Evolutionary conservation across 1,140 invertebrate species (phyloP).

Genomic region (Aphaenogaster ashmeadi): DNA sequence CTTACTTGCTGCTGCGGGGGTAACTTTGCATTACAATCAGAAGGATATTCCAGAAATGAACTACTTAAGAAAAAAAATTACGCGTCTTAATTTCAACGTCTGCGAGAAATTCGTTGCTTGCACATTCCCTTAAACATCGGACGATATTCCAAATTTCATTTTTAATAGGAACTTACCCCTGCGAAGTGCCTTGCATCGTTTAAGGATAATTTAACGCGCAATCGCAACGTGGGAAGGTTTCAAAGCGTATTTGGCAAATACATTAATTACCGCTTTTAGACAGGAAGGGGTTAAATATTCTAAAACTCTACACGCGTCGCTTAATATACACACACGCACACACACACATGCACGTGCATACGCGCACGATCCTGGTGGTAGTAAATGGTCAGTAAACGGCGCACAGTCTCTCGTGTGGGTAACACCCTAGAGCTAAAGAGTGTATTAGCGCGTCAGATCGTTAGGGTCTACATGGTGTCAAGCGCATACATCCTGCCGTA

Average conservation of each 20-base stretch:
- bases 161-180: neutral
- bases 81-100: neutral
- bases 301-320: conserved; percentile 37
- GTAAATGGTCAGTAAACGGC: conserved; percentile 44
- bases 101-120: neutral
- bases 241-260: conserved; percentile 43
- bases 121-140: neutral
- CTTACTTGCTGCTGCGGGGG: neutral
- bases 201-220: conserved; percentile 25
- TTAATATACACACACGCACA: neutral
- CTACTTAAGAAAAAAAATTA: neutral
- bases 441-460: conserved; percentile 73
- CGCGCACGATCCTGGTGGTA: conserved; percentile 10
- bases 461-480: conserved; percentile 74
- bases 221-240: conserved; percentile 17
- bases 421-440: conserved; percentile 70
- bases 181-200: conserved; percentile 2
- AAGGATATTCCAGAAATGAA: neutral
- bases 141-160: neutral
- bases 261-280: conserved; percentile 42
- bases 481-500: conserved; percentile 64
- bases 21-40: neutral
- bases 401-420: conserved; percentile 22
- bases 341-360: neutral
- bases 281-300: conserved; percentile 45